A percentile compares a stretch with the other conserved stretches of the same genome.
Evolutionary conservation across 2,888 invertebrate species (phyloP).

Genomic region (Mechanitis messenoides): DNA sequence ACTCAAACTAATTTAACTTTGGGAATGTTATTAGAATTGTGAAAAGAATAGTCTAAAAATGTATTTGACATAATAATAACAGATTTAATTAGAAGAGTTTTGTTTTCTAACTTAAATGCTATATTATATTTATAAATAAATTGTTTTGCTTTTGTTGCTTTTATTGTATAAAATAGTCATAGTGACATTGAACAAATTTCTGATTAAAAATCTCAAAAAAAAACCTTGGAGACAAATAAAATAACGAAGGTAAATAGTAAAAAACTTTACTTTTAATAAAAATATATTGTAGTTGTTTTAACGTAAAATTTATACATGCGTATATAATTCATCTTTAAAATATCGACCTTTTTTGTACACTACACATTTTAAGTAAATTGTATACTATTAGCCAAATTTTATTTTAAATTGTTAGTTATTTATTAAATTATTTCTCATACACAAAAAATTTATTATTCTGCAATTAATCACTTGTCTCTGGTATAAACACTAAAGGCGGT

Average conservation of each 20-base stretch:
- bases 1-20: no score
- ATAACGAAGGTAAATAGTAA: conserved; percentile 48
- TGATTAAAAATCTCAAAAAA: no score
- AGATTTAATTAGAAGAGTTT: no score
- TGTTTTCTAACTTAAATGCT: no score
- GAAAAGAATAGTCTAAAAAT: no score
- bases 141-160: no score
- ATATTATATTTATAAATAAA: no score
- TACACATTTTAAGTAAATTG: not conserved
- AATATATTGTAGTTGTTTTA: conserved; percentile 58
- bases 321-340: conserved; percentile 14
- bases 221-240: conserved; percentile 9
- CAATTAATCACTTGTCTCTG: conserved; percentile 11
- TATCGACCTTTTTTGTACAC: conserved; percentile 24
- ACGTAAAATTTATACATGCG: conserved; percentile 53
- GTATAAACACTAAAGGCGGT: not conserved
- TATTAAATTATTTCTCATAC: conserved; percentile 4
- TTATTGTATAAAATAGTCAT: no score
- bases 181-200: no score
- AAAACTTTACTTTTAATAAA: conserved; percentile 62
- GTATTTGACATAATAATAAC: no score
- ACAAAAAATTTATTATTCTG: conserved; percentile 3
- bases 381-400: conserved; percentile 12
- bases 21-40: no score
- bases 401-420: not conserved